These are phyloP conservation scores for Ametastegia equiseti DNA, from an alignment of 2,888 invertebrate species.

Conservation along the genomic window DNA sequence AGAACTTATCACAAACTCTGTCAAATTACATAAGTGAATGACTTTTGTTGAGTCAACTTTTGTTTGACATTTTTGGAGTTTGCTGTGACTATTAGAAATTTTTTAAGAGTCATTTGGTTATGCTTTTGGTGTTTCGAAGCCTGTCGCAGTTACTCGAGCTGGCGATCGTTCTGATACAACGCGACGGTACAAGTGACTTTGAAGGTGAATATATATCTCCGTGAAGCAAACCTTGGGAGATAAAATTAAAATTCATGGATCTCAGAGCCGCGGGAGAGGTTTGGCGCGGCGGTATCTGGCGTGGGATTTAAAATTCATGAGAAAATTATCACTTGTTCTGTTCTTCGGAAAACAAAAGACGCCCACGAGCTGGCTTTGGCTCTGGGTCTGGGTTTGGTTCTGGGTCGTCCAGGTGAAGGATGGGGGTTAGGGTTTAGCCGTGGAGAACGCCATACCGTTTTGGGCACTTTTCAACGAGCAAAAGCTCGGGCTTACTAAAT, in stretches of 20 bases:
- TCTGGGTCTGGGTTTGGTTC: too few species aligned
- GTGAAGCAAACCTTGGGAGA: constrained; percentile 27
- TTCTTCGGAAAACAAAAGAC: constrained; percentile 24
- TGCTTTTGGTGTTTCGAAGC: not conserved
- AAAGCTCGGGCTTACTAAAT: constrained; percentile 27
- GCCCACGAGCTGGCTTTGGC: too few species aligned
- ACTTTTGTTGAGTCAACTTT: not conserved
- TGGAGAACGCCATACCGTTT: not conserved
- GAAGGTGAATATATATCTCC: not conserved
- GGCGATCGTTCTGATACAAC: not conserved
- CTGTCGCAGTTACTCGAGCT: not conserved
- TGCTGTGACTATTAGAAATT: not conserved
- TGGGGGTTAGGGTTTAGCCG: not conserved
- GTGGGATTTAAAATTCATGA: constrained; percentile 42
- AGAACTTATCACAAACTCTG: too few species aligned
- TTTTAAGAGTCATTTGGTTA: not conserved
- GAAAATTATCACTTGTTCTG: constrained; percentile 38
- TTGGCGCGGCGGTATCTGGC: not conserved
- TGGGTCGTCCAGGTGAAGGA: not conserved
- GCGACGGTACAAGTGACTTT: not conserved
- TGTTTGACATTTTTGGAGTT: not conserved
- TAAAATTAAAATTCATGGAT: constrained; percentile 43
- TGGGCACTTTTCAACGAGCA: constrained; percentile 10
- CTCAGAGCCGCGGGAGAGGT: not conserved
- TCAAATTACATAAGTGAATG: too few species aligned